phyloP scores from a whole-genome alignment of 2,113 vertebrate genomes.

The Microcebus tavaratra region DNA sequence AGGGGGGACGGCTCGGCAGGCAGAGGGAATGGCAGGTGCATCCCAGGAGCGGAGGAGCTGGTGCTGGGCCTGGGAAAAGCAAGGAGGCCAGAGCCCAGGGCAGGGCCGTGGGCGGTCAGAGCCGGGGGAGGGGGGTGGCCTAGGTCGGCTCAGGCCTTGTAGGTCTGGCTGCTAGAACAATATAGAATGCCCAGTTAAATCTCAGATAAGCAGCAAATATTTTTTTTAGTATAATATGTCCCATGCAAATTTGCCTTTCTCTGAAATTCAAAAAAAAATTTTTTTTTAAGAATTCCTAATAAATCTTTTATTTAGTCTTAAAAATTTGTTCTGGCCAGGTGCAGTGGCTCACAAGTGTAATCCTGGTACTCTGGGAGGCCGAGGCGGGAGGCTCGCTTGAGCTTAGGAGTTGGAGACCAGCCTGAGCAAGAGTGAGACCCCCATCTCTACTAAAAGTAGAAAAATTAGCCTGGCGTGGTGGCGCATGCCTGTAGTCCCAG shows the following conservation, averaged over 20 bases:
- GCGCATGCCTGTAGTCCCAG: no score
- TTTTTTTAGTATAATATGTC: not conserved
- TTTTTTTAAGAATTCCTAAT: not conserved
- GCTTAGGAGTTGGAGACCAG: no score
- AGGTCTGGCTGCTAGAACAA: not conserved
- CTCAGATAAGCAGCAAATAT: not conserved
- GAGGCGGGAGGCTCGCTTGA: no score
- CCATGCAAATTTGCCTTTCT: not conserved
- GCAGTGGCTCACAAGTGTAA: no score
- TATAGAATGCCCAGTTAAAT: not conserved
- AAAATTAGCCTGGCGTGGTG: no score
- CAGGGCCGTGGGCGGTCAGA: not conserved
- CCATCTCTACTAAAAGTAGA: no score
- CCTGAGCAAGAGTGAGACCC: no score
- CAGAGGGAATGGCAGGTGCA: not conserved
- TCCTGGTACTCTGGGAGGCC: no score
- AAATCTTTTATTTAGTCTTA: no score
- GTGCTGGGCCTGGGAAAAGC: not conserved
- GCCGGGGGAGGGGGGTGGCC: fast-evolving
- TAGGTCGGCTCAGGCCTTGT: not conserved
- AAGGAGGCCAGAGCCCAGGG: not conserved
- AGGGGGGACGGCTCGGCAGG: not conserved
- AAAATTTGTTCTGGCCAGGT: not conserved
- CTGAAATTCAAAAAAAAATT: not conserved
- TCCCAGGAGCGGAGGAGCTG: not conserved